Evolutionary conservation across 2,113 vertebrate genomes (phyloP), one percentile per base, ranked within the genome.

Genomic region (Mus pahari): DNA sequence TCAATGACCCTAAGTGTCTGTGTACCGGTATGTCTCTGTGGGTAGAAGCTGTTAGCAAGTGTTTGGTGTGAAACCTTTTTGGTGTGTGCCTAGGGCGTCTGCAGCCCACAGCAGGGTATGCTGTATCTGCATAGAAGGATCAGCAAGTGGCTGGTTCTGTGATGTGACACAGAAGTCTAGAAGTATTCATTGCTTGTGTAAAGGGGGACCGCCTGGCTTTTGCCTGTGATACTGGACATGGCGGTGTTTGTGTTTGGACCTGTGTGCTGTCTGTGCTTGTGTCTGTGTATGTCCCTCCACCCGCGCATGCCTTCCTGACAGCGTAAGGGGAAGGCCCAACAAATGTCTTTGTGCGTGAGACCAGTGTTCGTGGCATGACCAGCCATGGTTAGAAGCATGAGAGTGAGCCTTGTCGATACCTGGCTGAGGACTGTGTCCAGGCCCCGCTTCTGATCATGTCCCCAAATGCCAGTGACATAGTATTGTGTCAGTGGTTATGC

Each of bases 341-440:
- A 78, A 77, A 75, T 86, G 96, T 86, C 96, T 97, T 97, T 96
- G 96, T 96, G 97, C 36, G 3, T 53, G 78, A 62, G 75, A 39
- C 81, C 45, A 4, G 84, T 78, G 95, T 62, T 95, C 33, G 1
- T 7, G 81, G 83, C 70, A 10, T 93, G 95, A 92, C 90, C 87
- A 79, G 95, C 64, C 39, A 77, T 97, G 87, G 53, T n/a, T 86
- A 12, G 39, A 42, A 68, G 74, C 28, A 19, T 22, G 68, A 66
- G 71, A 33, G 24, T 28, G 53, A 73, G 62, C 45, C 70, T 88
- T 39, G 0, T 24, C 42, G 0, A 5, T 1, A 64, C n/a, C 92
- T 55, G 17, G 13, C 48, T 62, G 84, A 95, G 66, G 50, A 7
- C 77, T 68, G 75, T 39, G 73, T 75, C 58, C n/a, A 33, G 66